These are phyloP conservation scores for Euleptes europaea DNA, from an alignment of 2,113 vertebrate genomes.

Conservation along the genomic window DNA sequence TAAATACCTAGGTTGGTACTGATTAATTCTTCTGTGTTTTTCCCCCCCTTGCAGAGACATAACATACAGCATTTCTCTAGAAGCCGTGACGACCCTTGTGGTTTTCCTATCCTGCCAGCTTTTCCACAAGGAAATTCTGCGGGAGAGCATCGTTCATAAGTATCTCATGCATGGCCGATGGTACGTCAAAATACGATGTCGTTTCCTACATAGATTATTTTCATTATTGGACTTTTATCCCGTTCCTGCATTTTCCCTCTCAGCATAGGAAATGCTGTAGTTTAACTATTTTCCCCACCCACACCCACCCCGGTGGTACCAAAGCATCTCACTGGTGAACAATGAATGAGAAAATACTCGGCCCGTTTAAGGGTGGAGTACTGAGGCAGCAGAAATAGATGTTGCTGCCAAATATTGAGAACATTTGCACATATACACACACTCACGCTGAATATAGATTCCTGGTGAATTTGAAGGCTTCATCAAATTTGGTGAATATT, in stretches of 20 bases:
- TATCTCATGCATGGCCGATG: constrained; percentile 91
- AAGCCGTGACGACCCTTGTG: constrained; percentile 91
- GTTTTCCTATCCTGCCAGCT: constrained; percentile 95
- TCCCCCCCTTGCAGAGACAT: constrained; percentile 81
- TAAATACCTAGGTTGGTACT: constrained; percentile 34
- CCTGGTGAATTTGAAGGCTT: background rate
- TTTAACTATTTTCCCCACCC: accelerated
- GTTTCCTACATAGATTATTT: background rate
- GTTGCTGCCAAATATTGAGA: background rate
- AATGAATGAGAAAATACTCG: background rate
- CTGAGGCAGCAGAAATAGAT: background rate
- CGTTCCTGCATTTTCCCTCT: background rate
- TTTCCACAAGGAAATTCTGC: constrained; percentile 92
- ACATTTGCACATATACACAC: background rate
- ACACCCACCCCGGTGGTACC: background rate
- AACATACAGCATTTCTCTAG: constrained; percentile 95
- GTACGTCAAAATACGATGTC: constrained; percentile 72
- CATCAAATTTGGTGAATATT: background rate
- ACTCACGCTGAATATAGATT: background rate
- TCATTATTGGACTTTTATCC: background rate
- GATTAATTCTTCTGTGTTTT: background rate
- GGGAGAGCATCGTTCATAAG: constrained; percentile 86
- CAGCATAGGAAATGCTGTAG: background rate
- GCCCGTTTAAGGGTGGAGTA: background rate
- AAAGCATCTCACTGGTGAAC: background rate